Conservation (phyloP, 2,888 invertebrate species). For the Phania funesta region DNA sequence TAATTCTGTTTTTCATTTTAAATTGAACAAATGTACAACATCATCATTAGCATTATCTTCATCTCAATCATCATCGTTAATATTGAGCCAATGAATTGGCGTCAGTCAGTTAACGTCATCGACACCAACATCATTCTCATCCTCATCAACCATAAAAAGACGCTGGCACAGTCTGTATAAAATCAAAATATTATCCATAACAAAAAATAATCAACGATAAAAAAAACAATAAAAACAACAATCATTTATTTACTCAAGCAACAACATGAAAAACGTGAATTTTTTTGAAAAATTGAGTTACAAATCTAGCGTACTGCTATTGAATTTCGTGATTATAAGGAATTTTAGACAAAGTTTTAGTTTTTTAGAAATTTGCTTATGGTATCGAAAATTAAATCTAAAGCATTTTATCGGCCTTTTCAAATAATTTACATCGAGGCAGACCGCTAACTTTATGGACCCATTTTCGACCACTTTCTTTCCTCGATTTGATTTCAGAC, state of each 20-base stretch:
- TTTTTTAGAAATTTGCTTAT: no score
- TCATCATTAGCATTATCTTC: not conserved
- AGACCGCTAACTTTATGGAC: no score
- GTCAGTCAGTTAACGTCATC: slow-evolving; percentile 14
- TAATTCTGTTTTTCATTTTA: not conserved
- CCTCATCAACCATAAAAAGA: not conserved
- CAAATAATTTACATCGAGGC: no score
- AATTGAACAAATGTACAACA: not conserved
- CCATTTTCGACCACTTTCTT: no score
- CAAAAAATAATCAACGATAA: not conserved
- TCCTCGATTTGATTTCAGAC: no score
- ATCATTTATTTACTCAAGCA: not conserved
- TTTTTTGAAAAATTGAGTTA: no score
- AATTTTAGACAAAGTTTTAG: no score
- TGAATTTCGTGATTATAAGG: no score
- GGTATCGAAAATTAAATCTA: no score
- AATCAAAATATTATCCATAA: not conserved
- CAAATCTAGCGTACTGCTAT: no score
- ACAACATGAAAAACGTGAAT: no score
- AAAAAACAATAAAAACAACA: not conserved
- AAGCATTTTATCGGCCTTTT: no score
- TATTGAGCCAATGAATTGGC: not conserved
- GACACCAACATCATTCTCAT: not conserved
- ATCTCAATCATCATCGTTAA: not conserved
- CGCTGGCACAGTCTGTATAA: not conserved